Conservation (phyloP, 2,888 invertebrate genomes). For the Sialis fuliginosa region DNA sequence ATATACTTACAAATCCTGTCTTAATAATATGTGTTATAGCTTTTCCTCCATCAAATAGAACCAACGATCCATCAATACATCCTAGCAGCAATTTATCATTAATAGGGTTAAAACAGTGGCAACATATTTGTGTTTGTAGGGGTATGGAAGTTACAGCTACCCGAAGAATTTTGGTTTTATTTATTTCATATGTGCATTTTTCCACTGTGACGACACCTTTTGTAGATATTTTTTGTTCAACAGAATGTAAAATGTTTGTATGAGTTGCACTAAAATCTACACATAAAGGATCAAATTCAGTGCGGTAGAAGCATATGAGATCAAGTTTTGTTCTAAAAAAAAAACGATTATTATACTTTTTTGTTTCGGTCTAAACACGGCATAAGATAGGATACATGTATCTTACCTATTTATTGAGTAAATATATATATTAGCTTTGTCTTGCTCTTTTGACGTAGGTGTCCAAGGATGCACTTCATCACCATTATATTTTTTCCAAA, state of each 20-base stretch:
- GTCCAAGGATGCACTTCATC: conserved; percentile 90
- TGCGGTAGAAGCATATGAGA: conserved; percentile 61
- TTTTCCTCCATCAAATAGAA: conserved; percentile 55
- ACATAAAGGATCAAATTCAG: conserved; percentile 76
- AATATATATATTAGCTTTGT: conserved; percentile 75
- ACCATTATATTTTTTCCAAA: conserved; percentile 72
- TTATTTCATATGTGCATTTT: conserved; percentile 43
- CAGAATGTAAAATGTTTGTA: conserved; percentile 51
- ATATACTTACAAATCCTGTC: conserved; percentile 55
- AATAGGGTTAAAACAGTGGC: conserved; percentile 47
- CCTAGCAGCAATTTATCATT: conserved; percentile 61
- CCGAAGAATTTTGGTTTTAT: conserved; percentile 39
- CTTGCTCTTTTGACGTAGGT: conserved; percentile 65
- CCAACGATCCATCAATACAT: conserved; percentile 71
- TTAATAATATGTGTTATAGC: conserved; percentile 60
- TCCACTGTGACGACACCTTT: conserved; percentile 55
- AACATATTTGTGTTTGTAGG: conserved; percentile 49
- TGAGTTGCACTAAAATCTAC: conserved; percentile 57
- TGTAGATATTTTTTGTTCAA: conserved; percentile 66
- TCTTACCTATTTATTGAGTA: conserved; percentile 53
- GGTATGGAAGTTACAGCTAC: conserved; percentile 48
- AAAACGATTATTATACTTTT: conserved; percentile 7
- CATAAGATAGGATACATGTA: not conserved
- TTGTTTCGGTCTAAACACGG: not conserved
- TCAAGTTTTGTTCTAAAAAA: conserved; percentile 46